Evolutionary conservation across 2,888 invertebrate genomes (phyloP), one percentile per base, ranked within the genome.

Genomic region (Craniophora ligustri): DNA sequence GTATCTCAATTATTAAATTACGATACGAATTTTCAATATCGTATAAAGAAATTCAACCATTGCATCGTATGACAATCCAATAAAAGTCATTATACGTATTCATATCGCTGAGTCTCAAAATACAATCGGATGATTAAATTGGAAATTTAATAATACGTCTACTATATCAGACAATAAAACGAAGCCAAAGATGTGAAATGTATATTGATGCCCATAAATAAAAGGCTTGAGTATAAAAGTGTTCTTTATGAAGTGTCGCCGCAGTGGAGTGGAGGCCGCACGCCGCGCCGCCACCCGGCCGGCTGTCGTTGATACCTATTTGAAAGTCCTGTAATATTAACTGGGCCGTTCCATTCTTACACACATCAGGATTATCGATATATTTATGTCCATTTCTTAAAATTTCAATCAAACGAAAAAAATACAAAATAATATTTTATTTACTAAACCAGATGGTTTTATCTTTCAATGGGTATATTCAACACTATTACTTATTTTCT

Each of bases 241-340:
- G 87, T 89, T 88, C 91, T 92, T 91, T 92, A 93, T 91, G 92
- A 91, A 92, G 91, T 91, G 91, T 89, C 86, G 86, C 88, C 89
- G 77, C 87, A 84, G 82, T 79, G 74, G 82, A 75, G 68, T 72
- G 72, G 77, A 76, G 75, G 77, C 78, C 73, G 68, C 66, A 50
- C 56, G 66, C 59, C 67, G 72, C 67, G 51, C 72, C 72, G 42
- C 62, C 62, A 69, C 64, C 76, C 70, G 75, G 76, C 78, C 85
- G 85, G 84, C 85, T 84, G 86, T 67, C 87, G 84, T 78, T 91
- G 88, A 89, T 91, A 91, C 89, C 88, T 89, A 91, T 90, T 91
- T 89, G 87, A 89, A 88, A 89, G 86, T 90, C 87, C 87, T 86
- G 88, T 88, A 89, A 92, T 91, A 91, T 91, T 86, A 81, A 84